phyloP scores from a whole-genome alignment of 2,113 vertebrate species.

The Mormyrus iriodes region DNA sequence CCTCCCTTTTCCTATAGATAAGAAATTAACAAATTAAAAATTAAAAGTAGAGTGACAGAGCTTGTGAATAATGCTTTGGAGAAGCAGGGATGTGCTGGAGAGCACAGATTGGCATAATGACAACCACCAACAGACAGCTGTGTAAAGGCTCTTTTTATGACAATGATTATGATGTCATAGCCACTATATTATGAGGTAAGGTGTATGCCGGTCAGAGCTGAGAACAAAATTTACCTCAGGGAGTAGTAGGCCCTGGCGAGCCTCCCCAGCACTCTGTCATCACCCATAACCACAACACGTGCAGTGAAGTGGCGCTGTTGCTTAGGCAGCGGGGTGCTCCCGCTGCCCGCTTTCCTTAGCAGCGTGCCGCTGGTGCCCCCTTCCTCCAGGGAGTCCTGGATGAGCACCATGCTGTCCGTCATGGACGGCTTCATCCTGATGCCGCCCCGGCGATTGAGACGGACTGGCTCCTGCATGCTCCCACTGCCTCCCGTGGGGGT shows the following conservation, averaged over 20 bases:
- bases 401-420: conserved; percentile 58
- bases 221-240: conserved; percentile 62
- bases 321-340: conserved; percentile 42
- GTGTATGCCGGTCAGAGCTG: not conserved
- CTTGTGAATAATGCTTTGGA: not conserved
- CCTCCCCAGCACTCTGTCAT: conserved; percentile 75
- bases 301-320: conserved; percentile 72
- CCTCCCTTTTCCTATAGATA: conserved; percentile 76
- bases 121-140: not conserved
- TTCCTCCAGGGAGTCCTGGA: conserved; percentile 62
- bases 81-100: not conserved
- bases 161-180: not conserved
- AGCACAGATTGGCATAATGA: not conserved
- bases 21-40: conserved; percentile 10
- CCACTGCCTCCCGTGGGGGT: not conserved
- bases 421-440: conserved; percentile 69
- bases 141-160: not conserved
- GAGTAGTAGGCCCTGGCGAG: conserved; percentile 77
- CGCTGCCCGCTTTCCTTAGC: conserved; percentile 53
- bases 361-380: conserved; percentile 38
- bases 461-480: conserved; percentile 41
- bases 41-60: not conserved
- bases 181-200: not conserved
- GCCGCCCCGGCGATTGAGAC: conserved; percentile 69
- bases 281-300: conserved; percentile 76